Evolutionary conservation across 2,888 invertebrate genomes (phyloP).

Genomic region (Hymenopus coronatus): DNA sequence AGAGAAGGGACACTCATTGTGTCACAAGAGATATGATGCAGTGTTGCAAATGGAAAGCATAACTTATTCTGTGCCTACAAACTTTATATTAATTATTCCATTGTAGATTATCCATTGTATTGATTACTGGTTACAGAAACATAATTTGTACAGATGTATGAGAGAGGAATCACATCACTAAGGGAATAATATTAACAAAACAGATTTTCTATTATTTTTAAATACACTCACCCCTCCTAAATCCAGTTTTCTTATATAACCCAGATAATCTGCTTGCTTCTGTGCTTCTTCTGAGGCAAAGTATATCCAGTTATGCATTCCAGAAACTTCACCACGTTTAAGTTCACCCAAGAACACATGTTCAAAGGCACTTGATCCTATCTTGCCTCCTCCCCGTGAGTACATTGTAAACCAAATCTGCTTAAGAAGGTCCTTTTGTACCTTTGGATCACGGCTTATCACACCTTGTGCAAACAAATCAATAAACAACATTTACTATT

Average conservation of each 20-base stretch:
- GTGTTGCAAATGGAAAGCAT: too few species aligned
- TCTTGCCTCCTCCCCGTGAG: conserved; percentile 71
- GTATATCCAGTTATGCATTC: conserved; percentile 90
- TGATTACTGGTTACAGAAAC: too few species aligned
- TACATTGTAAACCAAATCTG: conserved; percentile 80
- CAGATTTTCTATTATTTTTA: neutral
- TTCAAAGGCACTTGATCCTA: conserved; percentile 89
- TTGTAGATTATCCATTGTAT: too few species aligned
- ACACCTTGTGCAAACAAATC: conserved; percentile 47
- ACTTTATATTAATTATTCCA: too few species aligned
- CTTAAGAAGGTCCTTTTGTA: conserved; percentile 69
- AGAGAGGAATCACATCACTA: too few species aligned
- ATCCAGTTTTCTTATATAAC: conserved; percentile 69
- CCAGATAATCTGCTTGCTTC: conserved; percentile 71
- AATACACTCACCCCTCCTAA: conserved; percentile 63
- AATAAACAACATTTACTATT: too few species aligned
- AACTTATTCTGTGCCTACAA: too few species aligned
- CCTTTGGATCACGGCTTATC: conserved; percentile 62
- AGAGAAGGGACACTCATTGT: too few species aligned
- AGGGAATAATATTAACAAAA: too few species aligned
- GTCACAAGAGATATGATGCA: too few species aligned
- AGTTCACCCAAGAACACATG: conserved; percentile 89
- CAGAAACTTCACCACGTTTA: conserved; percentile 72
- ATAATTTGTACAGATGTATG: too few species aligned
- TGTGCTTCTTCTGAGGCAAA: conserved; percentile 73